These are phyloP conservation scores for Drosophila maculinotata DNA, from an alignment of 2,888 invertebrate species.

Conservation along the genomic window DNA sequence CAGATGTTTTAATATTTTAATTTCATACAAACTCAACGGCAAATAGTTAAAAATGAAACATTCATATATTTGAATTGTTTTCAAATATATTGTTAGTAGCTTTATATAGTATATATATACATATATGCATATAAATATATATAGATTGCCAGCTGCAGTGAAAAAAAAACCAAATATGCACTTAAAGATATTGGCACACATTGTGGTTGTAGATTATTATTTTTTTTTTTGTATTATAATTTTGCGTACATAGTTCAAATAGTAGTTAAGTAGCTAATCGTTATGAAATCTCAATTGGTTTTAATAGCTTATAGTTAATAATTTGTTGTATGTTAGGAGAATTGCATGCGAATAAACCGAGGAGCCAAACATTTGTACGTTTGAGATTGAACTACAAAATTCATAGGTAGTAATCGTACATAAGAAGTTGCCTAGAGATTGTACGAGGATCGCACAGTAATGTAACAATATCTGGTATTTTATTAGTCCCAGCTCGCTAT, in stretches of 20 bases:
- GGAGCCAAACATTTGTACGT: constrained; percentile 56
- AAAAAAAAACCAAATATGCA: constrained; percentile 65
- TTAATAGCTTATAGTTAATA: constrained; percentile 22
- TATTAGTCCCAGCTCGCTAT: constrained; percentile 33
- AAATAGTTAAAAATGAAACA: constrained; percentile 49
- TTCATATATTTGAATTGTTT: constrained; percentile 11
- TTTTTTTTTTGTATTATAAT: neutral
- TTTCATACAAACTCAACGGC: constrained; percentile 73
- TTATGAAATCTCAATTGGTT: constrained; percentile 16
- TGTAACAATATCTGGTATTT: constrained; percentile 1
- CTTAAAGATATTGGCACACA: constrained; percentile 81
- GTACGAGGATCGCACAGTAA: neutral
- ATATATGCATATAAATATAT: constrained; percentile 15
- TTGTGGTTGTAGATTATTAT: constrained; percentile 50
- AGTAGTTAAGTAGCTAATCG: constrained; percentile 44
- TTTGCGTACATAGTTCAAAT: constrained; percentile 28
- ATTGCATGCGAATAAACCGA: constrained; percentile 46
- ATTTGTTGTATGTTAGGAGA: constrained; percentile 33
- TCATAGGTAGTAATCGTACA: constrained; percentile 20
- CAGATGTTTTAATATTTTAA: constrained; percentile 38
- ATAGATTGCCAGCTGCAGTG: constrained; percentile 44
- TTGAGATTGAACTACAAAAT: constrained; percentile 55
- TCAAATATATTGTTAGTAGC: constrained; percentile 40
- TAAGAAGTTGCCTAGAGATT: neutral
- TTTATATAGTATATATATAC: constrained; percentile 44